Base-by-base conservation (phyloP, 2,888 invertebrate genomes). In the Allygus modestus region DNA sequence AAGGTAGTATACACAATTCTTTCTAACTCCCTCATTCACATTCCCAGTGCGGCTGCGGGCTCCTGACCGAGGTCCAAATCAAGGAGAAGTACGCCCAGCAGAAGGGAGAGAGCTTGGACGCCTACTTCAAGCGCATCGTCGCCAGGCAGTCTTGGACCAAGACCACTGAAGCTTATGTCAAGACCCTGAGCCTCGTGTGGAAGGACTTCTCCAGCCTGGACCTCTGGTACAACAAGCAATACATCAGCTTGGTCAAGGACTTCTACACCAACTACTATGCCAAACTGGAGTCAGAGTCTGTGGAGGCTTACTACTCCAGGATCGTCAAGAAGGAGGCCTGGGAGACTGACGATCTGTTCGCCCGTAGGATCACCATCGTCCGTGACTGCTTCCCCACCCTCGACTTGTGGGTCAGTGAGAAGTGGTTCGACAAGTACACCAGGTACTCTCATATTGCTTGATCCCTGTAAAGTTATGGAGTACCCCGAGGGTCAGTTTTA, bases 201-300 rank as follows among this genome's bases (percentile, higher is more conserved):
- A 73, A 43, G 26, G 43, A 37, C 12, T 73, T 41, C 41, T 15
- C 1, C 41, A n/a, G 4, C 73, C 73, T 73, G 41, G 73, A 73
- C 26, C 73, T 73, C 73, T 73, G 73, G 73, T 73, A 73, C 73
- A 17, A 73, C 73, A n/a, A 1, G 7, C 37, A 73, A 20, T 73
- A 73, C 73, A 20, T 73, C 4, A 0, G 0, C 7, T 41, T 73
- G 0, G 20, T 41, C 41, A 73, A 73, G 73, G 43, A 73, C 4
- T 73, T 41, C 73, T 73, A 73, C 41, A n/a, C 73, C 5, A 0
- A 41, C 1, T 43, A 73, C 43, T 73, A 73, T 17, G 43, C 73
- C 43, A 73, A 73, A 23, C 37, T 12, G 11, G 73, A 26, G 1
- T 37, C 73, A 20, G 73, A 73, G 41, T 17, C 41, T 7, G n/a